These are phyloP conservation scores for Forbesichthys agassizii DNA, from an alignment of 2,113 vertebrate species.

Conservation along the genomic window DNA sequence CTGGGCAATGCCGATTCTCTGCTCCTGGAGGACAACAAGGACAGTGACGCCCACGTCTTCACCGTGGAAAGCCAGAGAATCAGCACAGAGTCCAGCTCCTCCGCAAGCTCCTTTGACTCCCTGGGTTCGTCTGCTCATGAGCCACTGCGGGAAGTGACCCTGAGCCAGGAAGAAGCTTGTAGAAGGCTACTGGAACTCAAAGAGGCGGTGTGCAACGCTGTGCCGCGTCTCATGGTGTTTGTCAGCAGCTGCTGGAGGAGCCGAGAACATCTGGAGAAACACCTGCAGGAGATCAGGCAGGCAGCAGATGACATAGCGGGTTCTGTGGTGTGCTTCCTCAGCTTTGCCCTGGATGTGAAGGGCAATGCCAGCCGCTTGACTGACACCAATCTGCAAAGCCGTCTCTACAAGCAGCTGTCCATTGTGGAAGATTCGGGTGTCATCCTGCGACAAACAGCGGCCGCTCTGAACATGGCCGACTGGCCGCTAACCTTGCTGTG, in stretches of 20 bases:
- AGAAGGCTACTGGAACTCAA: constrained; percentile 79
- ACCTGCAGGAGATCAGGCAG: constrained; percentile 78
- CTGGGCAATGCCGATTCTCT: constrained; percentile 13
- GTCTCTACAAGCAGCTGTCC: constrained; percentile 85
- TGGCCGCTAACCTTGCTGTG: constrained; percentile 83
- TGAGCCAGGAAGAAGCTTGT: constrained; percentile 78
- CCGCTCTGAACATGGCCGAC: constrained; percentile 69
- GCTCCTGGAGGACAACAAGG: constrained; percentile 23
- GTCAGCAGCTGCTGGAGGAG: constrained; percentile 90
- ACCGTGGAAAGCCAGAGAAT: constrained; percentile 75
- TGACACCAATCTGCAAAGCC: constrained; percentile 80
- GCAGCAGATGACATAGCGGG: constrained; percentile 76
- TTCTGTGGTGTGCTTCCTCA: constrained; percentile 80
- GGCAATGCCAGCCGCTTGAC: constrained; percentile 74
- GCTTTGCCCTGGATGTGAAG: constrained; percentile 79
- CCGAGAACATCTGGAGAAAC: constrained; percentile 81
- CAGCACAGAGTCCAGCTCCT: constrained; percentile 79
- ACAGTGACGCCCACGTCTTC: constrained; percentile 37
- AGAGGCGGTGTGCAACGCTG: constrained; percentile 76
- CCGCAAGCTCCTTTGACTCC: constrained; percentile 77
- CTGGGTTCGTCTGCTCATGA: constrained; percentile 73
- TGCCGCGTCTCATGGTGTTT: constrained; percentile 86
- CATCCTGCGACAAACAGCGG: constrained; percentile 81
- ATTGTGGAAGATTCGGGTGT: constrained; percentile 82
- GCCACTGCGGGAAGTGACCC: constrained; percentile 66